A percentile compares a stretch with the other conserved stretches of the same genome.
phyloP scores from a whole-genome alignment of 2,113 vertebrate genomes.

The Taxidea taxus region DNA sequence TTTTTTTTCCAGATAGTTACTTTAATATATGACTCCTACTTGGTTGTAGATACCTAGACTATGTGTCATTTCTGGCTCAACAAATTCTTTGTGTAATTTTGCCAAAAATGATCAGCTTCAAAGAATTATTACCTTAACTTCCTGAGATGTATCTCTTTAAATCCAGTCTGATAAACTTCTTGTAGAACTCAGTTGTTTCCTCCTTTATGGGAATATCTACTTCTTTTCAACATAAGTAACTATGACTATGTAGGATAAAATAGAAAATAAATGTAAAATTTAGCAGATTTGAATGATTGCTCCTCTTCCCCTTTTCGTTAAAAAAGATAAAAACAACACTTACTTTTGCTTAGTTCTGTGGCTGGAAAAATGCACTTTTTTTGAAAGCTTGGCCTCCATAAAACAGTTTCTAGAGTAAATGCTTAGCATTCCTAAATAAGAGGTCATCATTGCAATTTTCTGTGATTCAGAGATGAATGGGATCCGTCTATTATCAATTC shows the following conservation, averaged over 20 bases:
- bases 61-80: not conserved
- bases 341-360: slow-evolving; percentile 2
- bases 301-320: not conserved
- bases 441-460: slow-evolving; percentile 79
- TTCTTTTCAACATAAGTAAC: not conserved
- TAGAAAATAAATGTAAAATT: not conserved
- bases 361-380: not conserved
- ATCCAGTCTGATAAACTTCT: not conserved
- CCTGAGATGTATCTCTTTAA: slow-evolving; percentile 12
- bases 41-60: not conserved
- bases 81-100: slow-evolving; percentile 3
- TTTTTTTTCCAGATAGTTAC: not conserved
- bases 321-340: not conserved
- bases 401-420: slow-evolving; percentile 57
- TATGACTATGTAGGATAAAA: not conserved
- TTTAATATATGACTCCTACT: not conserved
- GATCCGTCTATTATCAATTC: slow-evolving; percentile 84
- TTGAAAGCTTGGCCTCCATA: not conserved
- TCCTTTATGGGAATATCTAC: not conserved
- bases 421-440: slow-evolving; percentile 79
- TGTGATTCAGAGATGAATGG: slow-evolving; percentile 81
- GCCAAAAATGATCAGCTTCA: not conserved
- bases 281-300: not conserved
- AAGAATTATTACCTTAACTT: not conserved
- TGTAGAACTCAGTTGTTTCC: not conserved